Percentiles rank a stretch among this genome's conserved stretches.
phyloP scores from a whole-genome alignment of 2,888 invertebrate genomes.

The Leucoptera coffeella region DNA sequence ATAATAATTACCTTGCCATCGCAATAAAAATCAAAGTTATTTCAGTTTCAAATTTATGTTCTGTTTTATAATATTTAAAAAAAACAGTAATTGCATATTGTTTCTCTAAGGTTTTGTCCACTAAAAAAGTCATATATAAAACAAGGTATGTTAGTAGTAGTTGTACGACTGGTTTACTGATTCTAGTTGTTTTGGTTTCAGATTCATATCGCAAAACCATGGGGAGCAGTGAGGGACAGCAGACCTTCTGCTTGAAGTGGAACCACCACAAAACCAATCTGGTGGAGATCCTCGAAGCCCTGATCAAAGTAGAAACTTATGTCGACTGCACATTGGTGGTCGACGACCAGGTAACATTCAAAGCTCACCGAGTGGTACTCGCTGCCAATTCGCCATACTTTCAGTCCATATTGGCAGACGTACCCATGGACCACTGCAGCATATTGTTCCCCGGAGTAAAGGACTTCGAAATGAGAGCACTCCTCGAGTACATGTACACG shows the following conservation, averaged over 20 bases:
- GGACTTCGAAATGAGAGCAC: conserved; percentile 77
- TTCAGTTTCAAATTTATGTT: too few relatives aligned
- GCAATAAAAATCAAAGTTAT: too few relatives aligned
- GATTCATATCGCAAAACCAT: conserved; percentile 46
- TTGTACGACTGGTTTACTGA: too few relatives aligned
- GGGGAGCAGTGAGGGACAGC: conserved; percentile 61
- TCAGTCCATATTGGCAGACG: conserved; percentile 61
- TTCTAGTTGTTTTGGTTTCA: too few relatives aligned
- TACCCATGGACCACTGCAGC: conserved; percentile 61
- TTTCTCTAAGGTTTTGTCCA: too few relatives aligned
- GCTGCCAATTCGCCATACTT: conserved; percentile 74
- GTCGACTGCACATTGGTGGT: conserved; percentile 61
- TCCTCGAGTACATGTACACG: conserved; percentile 88
- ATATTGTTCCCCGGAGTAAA: conserved; percentile 66
- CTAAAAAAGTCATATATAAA: too few relatives aligned
- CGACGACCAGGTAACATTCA: conserved; percentile 60
- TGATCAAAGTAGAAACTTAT: conserved; percentile 60
- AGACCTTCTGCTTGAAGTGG: conserved; percentile 75
- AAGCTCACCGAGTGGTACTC: conserved; percentile 60
- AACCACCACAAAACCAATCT: conserved; percentile 74
- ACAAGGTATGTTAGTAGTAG: too few relatives aligned
- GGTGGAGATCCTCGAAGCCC: conserved; percentile 57
- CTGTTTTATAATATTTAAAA: too few relatives aligned
- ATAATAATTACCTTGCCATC: too few relatives aligned
- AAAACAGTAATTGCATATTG: too few relatives aligned